Evolutionary conservation across 2,113 vertebrate genomes (phyloP).

Genomic region (Fulica atra): DNA sequence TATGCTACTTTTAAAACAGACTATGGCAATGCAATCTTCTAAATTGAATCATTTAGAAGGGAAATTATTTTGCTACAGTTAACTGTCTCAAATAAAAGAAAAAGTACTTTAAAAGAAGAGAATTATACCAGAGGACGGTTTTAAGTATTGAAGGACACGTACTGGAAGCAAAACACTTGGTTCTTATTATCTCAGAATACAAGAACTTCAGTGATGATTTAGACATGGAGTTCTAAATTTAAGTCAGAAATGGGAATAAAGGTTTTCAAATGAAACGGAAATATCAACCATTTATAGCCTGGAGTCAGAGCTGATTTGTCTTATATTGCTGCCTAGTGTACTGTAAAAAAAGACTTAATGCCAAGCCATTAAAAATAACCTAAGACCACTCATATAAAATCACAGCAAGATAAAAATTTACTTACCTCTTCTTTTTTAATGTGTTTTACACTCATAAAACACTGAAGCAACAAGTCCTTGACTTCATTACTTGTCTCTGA

Average conservation of each 20-base stretch:
- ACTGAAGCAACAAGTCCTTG: constrained; percentile 84
- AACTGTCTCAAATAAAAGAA: not conserved
- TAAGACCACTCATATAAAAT: not conserved
- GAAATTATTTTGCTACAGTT: not conserved
- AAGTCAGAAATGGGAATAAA: not conserved
- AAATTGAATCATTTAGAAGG: not conserved
- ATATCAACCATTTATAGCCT: not conserved
- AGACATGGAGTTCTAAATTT: not conserved
- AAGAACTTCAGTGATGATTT: not conserved
- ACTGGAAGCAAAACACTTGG: not conserved
- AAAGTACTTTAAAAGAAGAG: not conserved
- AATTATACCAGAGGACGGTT: not conserved
- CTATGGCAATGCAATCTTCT: not conserved
- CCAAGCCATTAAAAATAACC: not conserved
- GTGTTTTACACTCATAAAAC: constrained; percentile 80
- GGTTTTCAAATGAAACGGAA: not conserved
- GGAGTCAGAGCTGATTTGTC: not conserved
- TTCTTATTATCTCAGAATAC: not conserved
- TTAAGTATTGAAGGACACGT: not conserved
- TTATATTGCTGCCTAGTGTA: not conserved
- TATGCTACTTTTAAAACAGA: not conserved
- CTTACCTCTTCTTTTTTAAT: constrained; percentile 89
- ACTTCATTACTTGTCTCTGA: constrained; percentile 84
- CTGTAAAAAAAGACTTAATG: not conserved
- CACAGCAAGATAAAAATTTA: not conserved